phyloP scores from a whole-genome alignment of 2,888 invertebrate species.

The Hyles lineata region DNA sequence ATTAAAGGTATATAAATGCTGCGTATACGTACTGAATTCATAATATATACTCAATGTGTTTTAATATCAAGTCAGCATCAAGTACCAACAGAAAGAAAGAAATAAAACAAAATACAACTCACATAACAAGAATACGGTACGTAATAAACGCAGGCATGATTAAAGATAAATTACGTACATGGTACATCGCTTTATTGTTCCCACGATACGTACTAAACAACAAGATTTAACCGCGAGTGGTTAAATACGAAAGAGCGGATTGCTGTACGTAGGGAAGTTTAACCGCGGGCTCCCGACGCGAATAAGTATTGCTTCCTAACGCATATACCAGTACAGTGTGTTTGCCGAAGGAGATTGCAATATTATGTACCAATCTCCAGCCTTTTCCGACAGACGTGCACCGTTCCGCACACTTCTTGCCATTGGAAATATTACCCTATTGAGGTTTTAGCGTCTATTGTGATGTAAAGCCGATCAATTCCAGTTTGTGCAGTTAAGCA shows the following conservation, averaged over 20 bases:
- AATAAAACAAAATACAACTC: neutral
- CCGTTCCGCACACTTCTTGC: conserved; percentile 56
- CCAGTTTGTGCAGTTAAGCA: neutral
- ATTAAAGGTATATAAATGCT: no score
- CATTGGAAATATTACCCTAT: conserved; percentile 70
- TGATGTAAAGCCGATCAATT: conserved; percentile 36
- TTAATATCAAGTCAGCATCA: no score
- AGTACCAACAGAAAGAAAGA: neutral
- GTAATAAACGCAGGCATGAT: neutral
- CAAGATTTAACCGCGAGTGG: conserved; percentile 64
- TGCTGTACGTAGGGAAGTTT: conserved; percentile 73
- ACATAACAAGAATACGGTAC: neutral
- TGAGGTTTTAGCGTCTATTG: conserved; percentile 55
- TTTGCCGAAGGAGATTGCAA: conserved; percentile 79
- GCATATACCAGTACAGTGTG: conserved; percentile 60
- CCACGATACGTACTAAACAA: conserved; percentile 45
- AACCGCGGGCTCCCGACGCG: conserved; percentile 67
- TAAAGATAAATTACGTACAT: conserved; percentile 23
- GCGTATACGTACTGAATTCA: no score
- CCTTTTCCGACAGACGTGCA: conserved; percentile 62
- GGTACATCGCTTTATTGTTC: conserved; percentile 6
- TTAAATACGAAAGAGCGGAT: conserved; percentile 78
- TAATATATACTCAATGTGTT: no score
- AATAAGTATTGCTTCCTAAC: conserved; percentile 71
- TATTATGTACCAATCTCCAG: conserved; percentile 76